phyloP scores from a whole-genome alignment of 1,140 invertebrate genomes.

The Papilio aristodemus region DNA sequence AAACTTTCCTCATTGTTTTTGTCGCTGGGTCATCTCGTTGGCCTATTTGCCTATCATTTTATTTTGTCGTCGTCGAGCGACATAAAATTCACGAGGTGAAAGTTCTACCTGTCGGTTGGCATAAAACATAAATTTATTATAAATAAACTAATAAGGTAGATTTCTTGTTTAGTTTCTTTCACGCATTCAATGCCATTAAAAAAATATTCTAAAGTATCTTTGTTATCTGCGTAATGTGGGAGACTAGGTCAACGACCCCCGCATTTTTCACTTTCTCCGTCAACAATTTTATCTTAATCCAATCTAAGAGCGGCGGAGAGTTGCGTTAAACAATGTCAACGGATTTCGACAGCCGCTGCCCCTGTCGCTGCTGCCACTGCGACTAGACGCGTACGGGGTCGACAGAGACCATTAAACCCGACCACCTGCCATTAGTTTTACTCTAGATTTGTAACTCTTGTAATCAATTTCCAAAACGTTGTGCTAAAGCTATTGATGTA shows the following conservation, averaged over 20 bases:
- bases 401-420: neutral
- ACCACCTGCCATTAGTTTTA: neutral
- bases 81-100: neutral
- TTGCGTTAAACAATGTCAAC: neutral
- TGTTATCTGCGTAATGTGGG: conserved; percentile 12
- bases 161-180: conserved; percentile 15
- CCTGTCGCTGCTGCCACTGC: neutral
- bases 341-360: neutral
- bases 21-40: neutral
- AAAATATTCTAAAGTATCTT: neutral
- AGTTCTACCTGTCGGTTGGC: neutral
- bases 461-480: neutral
- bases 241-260: conserved; percentile 11
- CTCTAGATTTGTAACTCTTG: neutral
- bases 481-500: neutral
- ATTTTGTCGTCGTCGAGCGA: neutral
- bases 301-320: neutral
- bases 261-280: conserved; percentile 18
- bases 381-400: too few relatives aligned
- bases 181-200: neutral
- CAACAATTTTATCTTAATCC: conserved; percentile 17
- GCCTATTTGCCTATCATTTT: neutral
- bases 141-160: conserved; percentile 10
- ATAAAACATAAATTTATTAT: neutral
- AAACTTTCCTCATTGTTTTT: too few relatives aligned